Evolutionary conservation across 2,888 invertebrate species (phyloP).

Genomic region (Pomacea canaliculata): DNA sequence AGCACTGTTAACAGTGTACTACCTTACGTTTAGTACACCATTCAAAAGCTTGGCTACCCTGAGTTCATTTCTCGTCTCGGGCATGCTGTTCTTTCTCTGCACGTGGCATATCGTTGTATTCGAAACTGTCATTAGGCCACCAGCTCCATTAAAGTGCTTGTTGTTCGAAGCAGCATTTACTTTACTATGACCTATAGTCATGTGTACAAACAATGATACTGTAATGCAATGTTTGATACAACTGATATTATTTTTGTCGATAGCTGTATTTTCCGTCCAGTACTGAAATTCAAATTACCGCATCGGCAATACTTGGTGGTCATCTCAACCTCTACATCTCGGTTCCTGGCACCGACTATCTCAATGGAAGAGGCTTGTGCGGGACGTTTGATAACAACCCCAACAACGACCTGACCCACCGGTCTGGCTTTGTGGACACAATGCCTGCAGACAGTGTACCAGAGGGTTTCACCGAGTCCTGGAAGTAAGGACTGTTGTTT

Average conservation of each 20-base stretch:
- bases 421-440: neutral
- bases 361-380: neutral
- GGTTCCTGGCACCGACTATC: neutral
- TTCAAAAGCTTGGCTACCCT: no score
- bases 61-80: no score
- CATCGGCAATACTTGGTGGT: neutral
- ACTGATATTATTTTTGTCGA: neutral
- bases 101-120: no score
- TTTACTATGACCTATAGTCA: no score
- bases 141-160: no score
- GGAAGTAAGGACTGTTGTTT: neutral
- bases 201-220: no score
- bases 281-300: neutral
- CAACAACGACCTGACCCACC: neutral
- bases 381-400: conserved; percentile 1
- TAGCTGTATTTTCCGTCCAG: neutral
- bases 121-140: no score
- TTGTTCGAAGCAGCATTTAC: no score
- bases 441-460: neutral
- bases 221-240: no score
- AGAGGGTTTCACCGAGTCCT: neutral
- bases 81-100: no score
- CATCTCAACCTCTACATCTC: neutral
- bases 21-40: no score
- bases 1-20: no score